These are phyloP conservation scores for human (Homo sapiens) DNA, from an alignment of 2,113 vertebrate species.

Conservation along the genomic window DNA sequence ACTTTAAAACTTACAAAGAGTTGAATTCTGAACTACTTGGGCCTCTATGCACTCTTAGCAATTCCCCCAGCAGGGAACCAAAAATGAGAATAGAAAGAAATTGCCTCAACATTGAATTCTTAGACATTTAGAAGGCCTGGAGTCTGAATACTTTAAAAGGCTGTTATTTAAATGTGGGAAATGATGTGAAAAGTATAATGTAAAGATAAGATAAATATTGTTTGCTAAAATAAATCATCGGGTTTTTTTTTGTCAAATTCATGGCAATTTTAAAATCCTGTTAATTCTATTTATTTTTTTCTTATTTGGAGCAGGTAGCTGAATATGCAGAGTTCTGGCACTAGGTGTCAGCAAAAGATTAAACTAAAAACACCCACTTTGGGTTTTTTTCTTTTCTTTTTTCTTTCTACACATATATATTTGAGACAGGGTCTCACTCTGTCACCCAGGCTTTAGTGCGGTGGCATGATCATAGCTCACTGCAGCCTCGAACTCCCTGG, in stretches of 20 bases:
- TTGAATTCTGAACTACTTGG: constrained; percentile 15
- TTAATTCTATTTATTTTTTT: background rate
- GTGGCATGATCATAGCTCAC: no score
- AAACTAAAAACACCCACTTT: constrained; percentile 43
- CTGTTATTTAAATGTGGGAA: background rate
- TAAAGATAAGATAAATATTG: background rate
- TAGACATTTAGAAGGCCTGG: background rate
- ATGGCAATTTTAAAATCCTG: background rate
- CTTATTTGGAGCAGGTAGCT: background rate
- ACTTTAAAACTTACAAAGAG: background rate
- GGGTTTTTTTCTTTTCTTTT: background rate
- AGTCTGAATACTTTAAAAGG: background rate
- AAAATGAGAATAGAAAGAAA: constrained; percentile 19
- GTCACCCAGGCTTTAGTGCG: no score
- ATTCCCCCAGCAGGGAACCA: background rate
- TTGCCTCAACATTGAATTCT: constrained; percentile 10
- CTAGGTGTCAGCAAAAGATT: constrained; percentile 78
- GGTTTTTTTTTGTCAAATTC: background rate
- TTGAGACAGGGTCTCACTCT: no score
- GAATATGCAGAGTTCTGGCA: constrained; percentile 63
- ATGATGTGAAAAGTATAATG: background rate
- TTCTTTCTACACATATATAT: background rate
- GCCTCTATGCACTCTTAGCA: background rate
- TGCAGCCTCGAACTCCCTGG: no score
- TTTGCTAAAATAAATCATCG: background rate